Evolutionary conservation across 1,140 invertebrate species (phyloP).

Genomic region (Bombus waltoni): DNA sequence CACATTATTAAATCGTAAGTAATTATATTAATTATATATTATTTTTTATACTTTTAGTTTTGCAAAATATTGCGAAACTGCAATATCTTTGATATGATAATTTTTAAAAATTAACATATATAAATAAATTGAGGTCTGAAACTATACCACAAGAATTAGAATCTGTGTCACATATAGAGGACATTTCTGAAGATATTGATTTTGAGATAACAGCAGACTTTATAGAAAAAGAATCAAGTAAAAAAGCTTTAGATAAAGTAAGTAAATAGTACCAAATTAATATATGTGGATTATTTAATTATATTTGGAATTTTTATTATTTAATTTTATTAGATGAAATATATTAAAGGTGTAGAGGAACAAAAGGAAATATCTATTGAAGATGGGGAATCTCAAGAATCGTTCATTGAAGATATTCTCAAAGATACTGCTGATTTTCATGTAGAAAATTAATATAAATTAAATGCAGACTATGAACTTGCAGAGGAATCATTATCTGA

Average conservation of each 20-base stretch:
- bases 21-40: neutral
- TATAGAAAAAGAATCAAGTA: neutral
- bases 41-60: constrained; percentile 8
- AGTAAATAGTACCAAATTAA: constrained; percentile 1
- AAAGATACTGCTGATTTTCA: neutral
- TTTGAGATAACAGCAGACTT: neutral
- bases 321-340: neutral
- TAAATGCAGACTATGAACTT: neutral
- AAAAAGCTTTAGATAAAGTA: constrained; percentile 4
- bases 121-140: constrained; percentile 48
- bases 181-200: constrained; percentile 50
- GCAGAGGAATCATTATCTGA: neutral
- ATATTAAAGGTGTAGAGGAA: neutral
- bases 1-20: constrained; percentile 44
- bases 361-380: neutral
- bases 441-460: neutral
- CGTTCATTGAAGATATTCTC: neutral
- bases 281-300: neutral
- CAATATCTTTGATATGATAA: neutral
- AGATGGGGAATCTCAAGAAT: neutral
- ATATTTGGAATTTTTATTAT: neutral
- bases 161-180: constrained; percentile 53
- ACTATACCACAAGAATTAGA: constrained; percentile 37
- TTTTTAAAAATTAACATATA: neutral
- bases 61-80: neutral